Evolutionary conservation across 2,797 vertebrate species (phyloP), one percentile per base, ranked within the genome.

Genomic region (Dendrocincla tyrannina): DNA sequence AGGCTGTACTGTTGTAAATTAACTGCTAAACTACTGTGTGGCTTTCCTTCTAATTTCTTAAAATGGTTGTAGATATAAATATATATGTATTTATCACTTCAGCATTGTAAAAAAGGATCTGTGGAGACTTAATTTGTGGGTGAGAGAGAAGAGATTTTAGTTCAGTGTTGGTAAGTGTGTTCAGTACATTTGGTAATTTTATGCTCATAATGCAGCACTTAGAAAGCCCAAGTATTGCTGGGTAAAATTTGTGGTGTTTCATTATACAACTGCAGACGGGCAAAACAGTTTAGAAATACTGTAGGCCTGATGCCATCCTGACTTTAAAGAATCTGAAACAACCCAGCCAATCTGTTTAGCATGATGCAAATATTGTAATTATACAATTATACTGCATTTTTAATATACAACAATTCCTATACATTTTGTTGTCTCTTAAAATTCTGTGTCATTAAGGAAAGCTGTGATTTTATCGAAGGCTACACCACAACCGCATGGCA

Each of bases 251-350:
- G 83, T 84, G 80, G 88, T 62, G 27, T 95, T 95, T 94, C 96
- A 73, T 94, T 96, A 91, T 92, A 81, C 88, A 88, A 96, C 35
- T 89, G 93, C 96, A 92, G 95, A 96, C 83, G 79, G 94, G 94
- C 92, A 63, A 91, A 96, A 74, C 88, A 72, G 63, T 96, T 97
- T 73, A 92, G 84, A 83, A 94, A 95, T 95, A 93, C 94, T 77
- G 95, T 95, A 95, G 96, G 95, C 95, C 85, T 39, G 76, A 79
- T 88, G 95, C 93, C 96, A 97, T 91, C 87, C 93, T 6, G 70
- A 94, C 95, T 97, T 97, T 94, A 95, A 97, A 95, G 94, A 97
- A 96, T 97, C 94, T 88, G 92, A 92, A 73, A 62, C 94, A 95
- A 95, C 85, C 80, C 88, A 95, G 94, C 85, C 82, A 97, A 91